A percentile compares a stretch with the other conserved stretches of the same genome.
phyloP scores from a whole-genome alignment of 1,140 invertebrate species.

The Aphelenchoides avenae region DNA sequence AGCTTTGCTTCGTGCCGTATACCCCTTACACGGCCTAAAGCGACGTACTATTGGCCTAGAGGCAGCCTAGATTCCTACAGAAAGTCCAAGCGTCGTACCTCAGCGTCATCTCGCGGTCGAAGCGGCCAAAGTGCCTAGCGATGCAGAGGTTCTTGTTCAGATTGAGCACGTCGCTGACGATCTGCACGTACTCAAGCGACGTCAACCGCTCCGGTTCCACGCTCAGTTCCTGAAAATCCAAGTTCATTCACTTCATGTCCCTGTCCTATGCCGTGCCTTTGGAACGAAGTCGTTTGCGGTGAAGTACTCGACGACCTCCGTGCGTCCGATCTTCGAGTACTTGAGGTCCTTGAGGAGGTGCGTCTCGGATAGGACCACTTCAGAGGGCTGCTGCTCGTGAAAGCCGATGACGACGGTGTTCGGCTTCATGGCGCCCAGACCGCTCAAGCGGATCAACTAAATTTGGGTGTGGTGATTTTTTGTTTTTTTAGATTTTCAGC shows the following conservation, averaged over 20 bases:
- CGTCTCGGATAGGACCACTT: constrained; percentile 46
- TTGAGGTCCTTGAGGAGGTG: constrained; percentile 56
- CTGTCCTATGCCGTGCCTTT: constrained; percentile 69
- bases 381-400: constrained; percentile 63
- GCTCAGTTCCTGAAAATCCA: constrained; percentile 51
- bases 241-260: constrained; percentile 38
- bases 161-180: constrained; percentile 72
- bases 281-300: constrained; percentile 68
- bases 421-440: constrained; percentile 94
- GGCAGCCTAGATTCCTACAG: no score
- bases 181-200: constrained; percentile 75
- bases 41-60: no score
- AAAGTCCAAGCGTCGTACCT: no score
- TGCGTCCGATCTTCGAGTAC: constrained; percentile 58
- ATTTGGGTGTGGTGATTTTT: no score
- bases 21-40: no score
- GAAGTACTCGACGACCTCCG: constrained; percentile 67
- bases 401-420: constrained; percentile 72
- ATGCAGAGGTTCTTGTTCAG: constrained; percentile 91
- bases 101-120: constrained; percentile 66
- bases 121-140: constrained; percentile 79
- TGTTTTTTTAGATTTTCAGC: no score
- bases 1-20: constrained; percentile 11
- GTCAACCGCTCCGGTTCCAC: constrained; percentile 56
- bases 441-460: constrained; percentile 75